phyloP scores from a whole-genome alignment of 2,888 invertebrate genomes.

The Rotaria magnacalcarata region DNA sequence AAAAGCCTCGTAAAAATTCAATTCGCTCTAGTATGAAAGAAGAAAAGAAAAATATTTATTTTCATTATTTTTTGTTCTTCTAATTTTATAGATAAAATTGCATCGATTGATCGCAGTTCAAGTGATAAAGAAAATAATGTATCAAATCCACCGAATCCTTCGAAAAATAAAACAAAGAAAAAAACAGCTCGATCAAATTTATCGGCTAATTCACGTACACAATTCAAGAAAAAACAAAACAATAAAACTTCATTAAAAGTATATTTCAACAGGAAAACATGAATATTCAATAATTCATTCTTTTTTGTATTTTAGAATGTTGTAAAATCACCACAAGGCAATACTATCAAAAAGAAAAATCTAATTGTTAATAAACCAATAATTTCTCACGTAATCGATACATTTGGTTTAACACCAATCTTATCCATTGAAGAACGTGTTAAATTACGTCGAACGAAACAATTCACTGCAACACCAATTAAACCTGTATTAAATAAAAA shows the following conservation, averaged over 20 bases:
- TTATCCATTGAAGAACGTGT: conserved; percentile 30
- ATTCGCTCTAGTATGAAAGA: background rate
- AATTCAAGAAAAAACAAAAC: background rate
- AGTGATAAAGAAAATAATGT: conserved; percentile 25
- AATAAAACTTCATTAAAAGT: background rate
- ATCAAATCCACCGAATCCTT: background rate
- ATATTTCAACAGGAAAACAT: background rate
- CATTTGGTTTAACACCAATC: background rate
- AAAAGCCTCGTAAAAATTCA: background rate
- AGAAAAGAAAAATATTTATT: background rate
- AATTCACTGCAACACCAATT: background rate
- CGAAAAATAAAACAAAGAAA: background rate
- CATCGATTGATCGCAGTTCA: conserved; percentile 9
- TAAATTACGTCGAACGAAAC: conserved; percentile 24
- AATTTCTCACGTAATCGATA: background rate
- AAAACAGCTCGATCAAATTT: background rate
- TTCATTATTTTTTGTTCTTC: background rate
- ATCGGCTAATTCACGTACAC: background rate
- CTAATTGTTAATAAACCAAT: background rate
- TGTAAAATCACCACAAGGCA: background rate
- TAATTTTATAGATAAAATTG: background rate
- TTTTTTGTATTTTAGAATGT: background rate
- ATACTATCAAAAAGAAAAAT: background rate
- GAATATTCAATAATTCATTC: background rate
- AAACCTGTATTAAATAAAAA: background rate